Evolutionary conservation across 2,888 invertebrate species (phyloP).

Genomic region (Cataglyphis livida): DNA sequence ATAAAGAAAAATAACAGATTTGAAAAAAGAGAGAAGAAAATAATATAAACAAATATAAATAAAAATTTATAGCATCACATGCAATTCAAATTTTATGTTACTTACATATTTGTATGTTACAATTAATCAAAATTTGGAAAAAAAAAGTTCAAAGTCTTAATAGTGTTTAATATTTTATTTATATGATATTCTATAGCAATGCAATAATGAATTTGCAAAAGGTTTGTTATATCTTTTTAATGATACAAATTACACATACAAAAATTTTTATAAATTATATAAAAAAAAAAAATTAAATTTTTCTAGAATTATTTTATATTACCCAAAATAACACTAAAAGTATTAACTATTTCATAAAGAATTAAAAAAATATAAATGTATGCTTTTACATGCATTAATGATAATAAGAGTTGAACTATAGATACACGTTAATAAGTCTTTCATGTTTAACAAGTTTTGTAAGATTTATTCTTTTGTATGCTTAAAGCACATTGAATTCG

Average conservation of each 20-base stretch:
- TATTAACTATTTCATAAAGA: background rate
- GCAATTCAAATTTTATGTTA: background rate
- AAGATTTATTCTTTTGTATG: background rate
- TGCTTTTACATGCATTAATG: background rate
- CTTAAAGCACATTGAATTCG: background rate
- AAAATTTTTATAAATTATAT: background rate
- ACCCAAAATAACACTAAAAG: background rate
- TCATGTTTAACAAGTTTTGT: background rate
- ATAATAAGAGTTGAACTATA: background rate
- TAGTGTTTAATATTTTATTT: background rate
- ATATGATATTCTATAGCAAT: background rate
- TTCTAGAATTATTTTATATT: background rate
- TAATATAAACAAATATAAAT: background rate
- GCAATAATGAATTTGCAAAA: background rate
- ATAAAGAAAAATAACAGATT: background rate
- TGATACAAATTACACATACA: background rate
- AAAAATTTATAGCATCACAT: background rate
- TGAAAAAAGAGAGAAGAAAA: background rate
- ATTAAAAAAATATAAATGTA: background rate
- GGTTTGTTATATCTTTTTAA: background rate
- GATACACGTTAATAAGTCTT: background rate
- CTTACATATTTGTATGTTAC: too few relatives aligned
- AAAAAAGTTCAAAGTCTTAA: background rate
- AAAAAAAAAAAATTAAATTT: background rate
- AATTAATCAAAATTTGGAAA: background rate